Evolutionary conservation across 1,140 invertebrate species (phyloP).

Genomic region (Drosophila persimilis): DNA sequence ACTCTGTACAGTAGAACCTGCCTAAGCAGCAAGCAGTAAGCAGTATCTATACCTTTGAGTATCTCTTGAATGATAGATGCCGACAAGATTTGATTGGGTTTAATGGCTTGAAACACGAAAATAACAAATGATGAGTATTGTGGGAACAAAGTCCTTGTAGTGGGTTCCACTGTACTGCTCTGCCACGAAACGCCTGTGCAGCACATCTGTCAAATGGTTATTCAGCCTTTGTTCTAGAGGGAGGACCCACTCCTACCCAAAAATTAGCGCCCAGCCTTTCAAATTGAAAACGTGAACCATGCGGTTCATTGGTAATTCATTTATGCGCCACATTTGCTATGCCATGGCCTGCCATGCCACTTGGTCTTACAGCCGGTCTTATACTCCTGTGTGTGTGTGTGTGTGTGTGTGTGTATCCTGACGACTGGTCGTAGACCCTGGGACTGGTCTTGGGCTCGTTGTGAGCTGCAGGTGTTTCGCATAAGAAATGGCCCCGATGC

Average conservation of each 20-base stretch:
- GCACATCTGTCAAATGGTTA: conserved; percentile 72
- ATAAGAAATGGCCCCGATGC: conserved; percentile 72
- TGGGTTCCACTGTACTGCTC: conserved; percentile 16
- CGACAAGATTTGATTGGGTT: no score
- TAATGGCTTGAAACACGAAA: no score
- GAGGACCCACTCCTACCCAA: conserved; percentile 10
- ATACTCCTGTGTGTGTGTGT: not conserved
- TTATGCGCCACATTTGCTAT: conserved; percentile 74
- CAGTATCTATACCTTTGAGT: no score
- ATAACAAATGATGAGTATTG: no score
- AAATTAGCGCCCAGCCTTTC: conserved; percentile 65
- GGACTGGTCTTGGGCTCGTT: not conserved
- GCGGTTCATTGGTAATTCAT: conserved; percentile 81
- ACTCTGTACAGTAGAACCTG: not conserved
- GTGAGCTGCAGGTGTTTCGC: conserved; percentile 71
- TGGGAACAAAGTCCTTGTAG: not conserved
- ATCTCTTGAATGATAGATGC: no score
- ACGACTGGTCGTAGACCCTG: conserved; percentile 19
- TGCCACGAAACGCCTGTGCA: conserved; percentile 10
- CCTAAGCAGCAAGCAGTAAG: no score
- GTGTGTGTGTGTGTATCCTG: conserved; percentile 1
- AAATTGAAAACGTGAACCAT: conserved; percentile 79
- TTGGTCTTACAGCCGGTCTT: no score
- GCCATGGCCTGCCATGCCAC: not conserved
- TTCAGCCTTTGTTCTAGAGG: conserved; percentile 51